A percentile compares a stretch with the other conserved stretches of the same genome.
These are phyloP conservation scores for Forbesichthys agassizii DNA, from an alignment of 2,113 vertebrate genomes.

Conservation along the genomic window DNA sequence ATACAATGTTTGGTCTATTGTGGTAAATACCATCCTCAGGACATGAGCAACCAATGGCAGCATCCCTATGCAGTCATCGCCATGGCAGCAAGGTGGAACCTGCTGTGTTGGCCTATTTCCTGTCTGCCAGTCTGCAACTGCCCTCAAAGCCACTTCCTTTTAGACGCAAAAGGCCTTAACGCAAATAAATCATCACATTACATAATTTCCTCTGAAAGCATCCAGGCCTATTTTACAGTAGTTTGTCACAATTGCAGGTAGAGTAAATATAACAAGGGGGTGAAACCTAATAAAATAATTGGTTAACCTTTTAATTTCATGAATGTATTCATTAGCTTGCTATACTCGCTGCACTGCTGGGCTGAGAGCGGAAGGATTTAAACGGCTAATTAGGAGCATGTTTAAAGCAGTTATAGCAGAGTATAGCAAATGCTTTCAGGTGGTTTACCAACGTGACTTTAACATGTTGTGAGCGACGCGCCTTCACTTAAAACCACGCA, in stretches of 20 bases:
- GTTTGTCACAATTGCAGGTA: slow-evolving; percentile 21
- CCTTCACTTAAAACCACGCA: slow-evolving; percentile 22
- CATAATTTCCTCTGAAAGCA: slow-evolving; percentile 44
- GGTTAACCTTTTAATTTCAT: slow-evolving; percentile 1
- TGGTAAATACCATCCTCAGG: slow-evolving; percentile 29
- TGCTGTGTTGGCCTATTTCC: slow-evolving; percentile 71
- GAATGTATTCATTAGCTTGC: slow-evolving; percentile 1
- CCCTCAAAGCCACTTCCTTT: slow-evolving; percentile 79
- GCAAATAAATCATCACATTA: slow-evolving; percentile 27
- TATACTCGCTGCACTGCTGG: background rate
- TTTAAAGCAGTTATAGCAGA: background rate
- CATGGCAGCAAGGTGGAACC: slow-evolving; percentile 64
- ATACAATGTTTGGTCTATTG: background rate
- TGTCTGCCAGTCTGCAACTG: slow-evolving; percentile 70
- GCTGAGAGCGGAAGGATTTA: slow-evolving; percentile 17
- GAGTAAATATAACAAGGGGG: background rate
- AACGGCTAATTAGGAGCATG: slow-evolving; percentile 1
- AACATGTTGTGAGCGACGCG: slow-evolving; percentile 6
- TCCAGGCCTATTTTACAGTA: slow-evolving; percentile 40
- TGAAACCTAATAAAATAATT: background rate
- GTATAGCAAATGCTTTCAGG: slow-evolving; percentile 23
- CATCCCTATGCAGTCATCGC: slow-evolving; percentile 54
- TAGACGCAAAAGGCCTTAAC: slow-evolving; percentile 47
- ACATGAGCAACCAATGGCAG: slow-evolving; percentile 34
- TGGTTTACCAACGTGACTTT: slow-evolving; percentile 35